Base-by-base conservation (phyloP, 1,140 invertebrate species). In the Lerema accius region DNA sequence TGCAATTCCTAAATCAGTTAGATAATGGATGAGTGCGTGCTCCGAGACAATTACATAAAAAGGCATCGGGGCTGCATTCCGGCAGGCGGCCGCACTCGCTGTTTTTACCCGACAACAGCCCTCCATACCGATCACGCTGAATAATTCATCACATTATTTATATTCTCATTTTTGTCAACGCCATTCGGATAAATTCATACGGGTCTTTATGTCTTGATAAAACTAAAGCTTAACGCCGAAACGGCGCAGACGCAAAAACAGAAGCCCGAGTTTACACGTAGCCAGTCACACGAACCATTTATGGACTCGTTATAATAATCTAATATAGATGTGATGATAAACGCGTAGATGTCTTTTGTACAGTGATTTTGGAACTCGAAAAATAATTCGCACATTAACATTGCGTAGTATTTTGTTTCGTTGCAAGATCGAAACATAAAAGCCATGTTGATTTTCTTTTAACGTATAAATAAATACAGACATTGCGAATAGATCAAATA, bases 121-220 rank as follows among this genome's bases (percentile, higher is more conserved):
- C 71, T 82, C 88, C 86, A 87, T 87, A 84, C 86, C 84, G 85
- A 88, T 87, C 83, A 88, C 88, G 84, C 88, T 90, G 88, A 89
- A 90, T 90, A 75, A 90, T 90, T 90, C 88, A 90, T 80, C 70
- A 75, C 79, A 86, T 84, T 89, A 83, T 84, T 86, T 89, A 90
- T 89, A 89, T 86, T 90, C 85, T 85, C 88, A 88, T 90, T 90
- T 88, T 90, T 88, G 78, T 86, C 84, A 88, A 88, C 84, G 84
- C 85, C 84, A 80, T 89, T 85, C 83, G 67, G 73, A 85, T 86
- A 82, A 86, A 88, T 86, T 88, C 85, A 89, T 89, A 86, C 81
- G 76, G 76, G 76, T 84, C 86, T 89, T 88, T 90, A 88, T 88
- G 86, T 89, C 84, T 88, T 87, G 83, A 88, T 89, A 90, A 88